phyloP scores from a whole-genome alignment of 2,888 invertebrate genomes.

The Helicoverpa assulta region DNA sequence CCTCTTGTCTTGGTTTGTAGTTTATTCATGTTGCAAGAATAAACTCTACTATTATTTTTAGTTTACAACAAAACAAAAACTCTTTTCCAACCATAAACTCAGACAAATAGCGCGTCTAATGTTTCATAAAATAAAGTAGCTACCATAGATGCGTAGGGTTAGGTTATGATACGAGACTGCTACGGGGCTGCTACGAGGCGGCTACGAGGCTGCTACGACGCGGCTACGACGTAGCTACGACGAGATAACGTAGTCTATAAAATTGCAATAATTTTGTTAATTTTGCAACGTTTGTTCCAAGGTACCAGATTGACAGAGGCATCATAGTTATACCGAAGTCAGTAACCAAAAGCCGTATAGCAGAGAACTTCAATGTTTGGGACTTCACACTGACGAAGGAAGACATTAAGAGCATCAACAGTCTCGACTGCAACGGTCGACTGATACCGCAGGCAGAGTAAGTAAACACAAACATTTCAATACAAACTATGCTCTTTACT shows the following conservation, averaged over 20 bases:
- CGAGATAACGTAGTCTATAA: slow-evolving; percentile 9
- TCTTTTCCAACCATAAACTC: not conserved
- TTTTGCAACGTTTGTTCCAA: slow-evolving; percentile 37
- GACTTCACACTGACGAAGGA: slow-evolving; percentile 87
- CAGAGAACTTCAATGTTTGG: slow-evolving; percentile 88
- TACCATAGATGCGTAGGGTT: slow-evolving; percentile 1
- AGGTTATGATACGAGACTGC: not conserved
- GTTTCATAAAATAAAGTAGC: not conserved
- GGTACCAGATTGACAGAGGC: slow-evolving; percentile 83
- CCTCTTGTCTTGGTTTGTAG: too few relatives aligned
- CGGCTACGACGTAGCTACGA: slow-evolving; percentile 3
- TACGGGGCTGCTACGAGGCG: not conserved
- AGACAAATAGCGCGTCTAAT: slow-evolving; percentile 4
- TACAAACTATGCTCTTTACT: slow-evolving; percentile 1
- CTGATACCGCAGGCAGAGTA: slow-evolving; percentile 89
- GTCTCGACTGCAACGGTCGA: slow-evolving; percentile 92
- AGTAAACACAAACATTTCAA: slow-evolving; percentile 65
- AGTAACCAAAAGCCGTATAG: slow-evolving; percentile 84
- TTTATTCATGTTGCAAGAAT: not conserved
- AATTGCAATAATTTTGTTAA: not conserved
- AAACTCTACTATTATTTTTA: not conserved
- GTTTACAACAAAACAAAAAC: not conserved
- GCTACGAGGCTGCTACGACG: slow-evolving; percentile 1
- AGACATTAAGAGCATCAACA: slow-evolving; percentile 90
- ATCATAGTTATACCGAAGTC: slow-evolving; percentile 91